Evolutionary conservation across 2,113 vertebrate genomes (phyloP).

Genomic region (Asarcornis scutulata): DNA sequence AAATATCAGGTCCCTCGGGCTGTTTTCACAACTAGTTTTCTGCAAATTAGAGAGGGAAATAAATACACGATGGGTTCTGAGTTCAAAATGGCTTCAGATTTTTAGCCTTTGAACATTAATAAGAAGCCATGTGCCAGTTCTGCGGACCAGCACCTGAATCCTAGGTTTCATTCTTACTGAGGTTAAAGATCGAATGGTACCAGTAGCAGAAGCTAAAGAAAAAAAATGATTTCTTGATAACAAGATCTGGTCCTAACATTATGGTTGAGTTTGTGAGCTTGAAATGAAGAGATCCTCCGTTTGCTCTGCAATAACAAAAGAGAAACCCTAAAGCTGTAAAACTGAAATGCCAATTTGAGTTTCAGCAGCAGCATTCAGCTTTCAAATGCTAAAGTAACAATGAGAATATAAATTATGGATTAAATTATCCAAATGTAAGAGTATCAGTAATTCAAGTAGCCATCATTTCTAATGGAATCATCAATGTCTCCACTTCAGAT

Average conservation of each 20-base stretch:
- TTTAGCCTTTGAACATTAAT: conserved; percentile 75
- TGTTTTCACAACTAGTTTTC: conserved; percentile 77
- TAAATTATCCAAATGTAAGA: background rate
- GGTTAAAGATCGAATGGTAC: background rate
- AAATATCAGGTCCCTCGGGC: conserved; percentile 65
- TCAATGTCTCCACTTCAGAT: background rate
- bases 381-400: conserved; percentile 19
- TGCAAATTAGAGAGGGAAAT: conserved; percentile 79
- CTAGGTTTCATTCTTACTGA: background rate
- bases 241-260: background rate
- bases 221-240: background rate
- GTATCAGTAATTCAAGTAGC: background rate
- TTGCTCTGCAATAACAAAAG: background rate
- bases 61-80: conserved; percentile 69
- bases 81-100: conserved; percentile 73
- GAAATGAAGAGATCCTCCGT: background rate
- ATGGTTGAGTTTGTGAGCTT: conserved; percentile 4
- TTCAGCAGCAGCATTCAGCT: conserved; percentile 16
- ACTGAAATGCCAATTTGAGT: background rate
- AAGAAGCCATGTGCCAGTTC: conserved; percentile 45
- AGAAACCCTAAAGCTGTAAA: conserved; percentile 40
- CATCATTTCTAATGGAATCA: background rate
- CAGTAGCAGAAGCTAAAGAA: background rate
- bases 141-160: background rate
- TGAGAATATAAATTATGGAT: conserved; percentile 24